Conservation (phyloP, 2,113 vertebrate genomes). For the Falcunculus frontatus region DNA sequence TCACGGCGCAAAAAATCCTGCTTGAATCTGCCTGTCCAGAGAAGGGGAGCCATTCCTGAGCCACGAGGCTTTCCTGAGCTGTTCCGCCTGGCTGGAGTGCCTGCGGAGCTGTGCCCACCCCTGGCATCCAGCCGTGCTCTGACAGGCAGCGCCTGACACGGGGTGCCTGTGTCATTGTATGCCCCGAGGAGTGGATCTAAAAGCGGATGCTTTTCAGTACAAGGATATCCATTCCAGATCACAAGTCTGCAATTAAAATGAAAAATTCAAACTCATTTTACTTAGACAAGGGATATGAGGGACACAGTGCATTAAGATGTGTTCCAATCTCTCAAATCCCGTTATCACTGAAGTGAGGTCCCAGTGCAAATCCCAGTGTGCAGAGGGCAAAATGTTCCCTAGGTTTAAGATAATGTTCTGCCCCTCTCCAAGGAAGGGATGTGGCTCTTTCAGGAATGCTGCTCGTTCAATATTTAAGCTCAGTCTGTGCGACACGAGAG, state of each 20-base stretch:
- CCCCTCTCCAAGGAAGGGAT: neutral
- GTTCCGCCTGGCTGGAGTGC: neutral
- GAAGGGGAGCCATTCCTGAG: neutral
- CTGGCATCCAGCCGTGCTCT: neutral
- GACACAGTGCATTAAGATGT: neutral
- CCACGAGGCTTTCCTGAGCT: neutral
- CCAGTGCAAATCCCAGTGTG: neutral
- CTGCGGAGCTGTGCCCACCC: rapidly evolving
- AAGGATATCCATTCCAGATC: neutral
- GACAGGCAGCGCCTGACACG: neutral
- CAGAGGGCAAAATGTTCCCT: neutral
- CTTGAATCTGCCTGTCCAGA: neutral
- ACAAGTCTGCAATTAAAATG: neutral
- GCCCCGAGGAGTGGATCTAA: neutral
- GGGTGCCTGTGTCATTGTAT: neutral
- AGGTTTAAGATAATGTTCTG: neutral
- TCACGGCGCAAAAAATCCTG: rapidly evolving
- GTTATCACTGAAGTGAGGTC: neutral
- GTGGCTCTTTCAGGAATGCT: neutral
- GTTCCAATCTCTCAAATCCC: neutral
- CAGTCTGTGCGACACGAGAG: neutral
- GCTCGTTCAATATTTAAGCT: constrained; percentile 35
- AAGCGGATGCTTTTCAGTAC: neutral
- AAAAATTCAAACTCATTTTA: constrained; percentile 45
- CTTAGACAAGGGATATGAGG: neutral